These are phyloP conservation scores for Philopedon plagiatum DNA, from an alignment of 2,888 invertebrate species.

Conservation along the genomic window DNA sequence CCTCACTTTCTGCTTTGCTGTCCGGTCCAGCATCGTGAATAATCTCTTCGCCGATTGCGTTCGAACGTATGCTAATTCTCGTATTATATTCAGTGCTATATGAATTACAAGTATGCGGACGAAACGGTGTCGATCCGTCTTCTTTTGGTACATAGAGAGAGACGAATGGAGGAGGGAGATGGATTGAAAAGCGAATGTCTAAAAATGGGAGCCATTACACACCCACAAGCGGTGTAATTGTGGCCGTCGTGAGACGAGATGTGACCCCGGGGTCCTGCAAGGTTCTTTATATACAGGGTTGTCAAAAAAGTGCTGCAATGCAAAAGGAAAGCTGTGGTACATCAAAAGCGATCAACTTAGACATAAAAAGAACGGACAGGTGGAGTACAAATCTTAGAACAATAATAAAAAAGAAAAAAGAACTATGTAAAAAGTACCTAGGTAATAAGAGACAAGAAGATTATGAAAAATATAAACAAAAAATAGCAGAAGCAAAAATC, in stretches of 20 bases:
- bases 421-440: too few species aligned
- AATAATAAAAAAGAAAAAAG: too few species aligned
- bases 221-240: slow-evolving; percentile 69
- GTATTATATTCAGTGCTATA: slow-evolving; percentile 70
- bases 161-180: slow-evolving; percentile 55
- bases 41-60: slow-evolving; percentile 52
- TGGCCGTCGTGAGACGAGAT: slow-evolving; percentile 68
- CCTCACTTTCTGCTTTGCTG: slow-evolving; percentile 17
- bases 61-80: slow-evolving; percentile 69
- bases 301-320: too few species aligned
- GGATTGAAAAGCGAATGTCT: slow-evolving; percentile 56
- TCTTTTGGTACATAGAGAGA: not conserved
- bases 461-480: too few species aligned
- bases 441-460: too few species aligned
- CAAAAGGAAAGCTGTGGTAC: too few species aligned
- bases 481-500: too few species aligned
- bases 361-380: too few species aligned
- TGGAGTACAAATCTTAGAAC: too few species aligned
- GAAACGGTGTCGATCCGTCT: slow-evolving; percentile 49
- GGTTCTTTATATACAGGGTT: slow-evolving; percentile 26
- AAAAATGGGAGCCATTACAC: slow-evolving; percentile 67
- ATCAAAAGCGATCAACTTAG: too few species aligned
- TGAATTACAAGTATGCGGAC: slow-evolving; percentile 57
- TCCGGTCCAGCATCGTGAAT: slow-evolving; percentile 39
- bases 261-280: slow-evolving; percentile 62